phyloP scores from a whole-genome alignment of 2,797 vertebrate genomes.

The Botia kubotai region DNA sequence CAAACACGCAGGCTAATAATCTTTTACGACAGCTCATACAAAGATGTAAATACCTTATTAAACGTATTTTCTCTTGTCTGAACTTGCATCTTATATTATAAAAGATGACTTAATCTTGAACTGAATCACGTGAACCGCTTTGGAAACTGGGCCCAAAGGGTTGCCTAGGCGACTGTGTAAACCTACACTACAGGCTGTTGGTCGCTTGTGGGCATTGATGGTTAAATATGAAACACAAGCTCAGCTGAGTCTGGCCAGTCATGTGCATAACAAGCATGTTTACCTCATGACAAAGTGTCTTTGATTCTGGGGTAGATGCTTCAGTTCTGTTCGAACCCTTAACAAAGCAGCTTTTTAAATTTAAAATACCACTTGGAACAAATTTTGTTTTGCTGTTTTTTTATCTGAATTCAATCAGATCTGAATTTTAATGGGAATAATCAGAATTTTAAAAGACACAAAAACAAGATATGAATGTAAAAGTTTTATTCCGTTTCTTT shows the following conservation, averaged over 20 bases:
- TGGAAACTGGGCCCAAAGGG: slow-evolving; percentile 54
- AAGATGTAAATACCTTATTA: slow-evolving; percentile 58
- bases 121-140: slow-evolving; percentile 51
- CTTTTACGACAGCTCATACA: slow-evolving; percentile 52
- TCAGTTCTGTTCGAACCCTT: neutral
- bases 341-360: no score
- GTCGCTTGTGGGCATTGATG: slow-evolving; percentile 29
- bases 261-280: slow-evolving; percentile 49
- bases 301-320: neutral
- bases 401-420: no score
- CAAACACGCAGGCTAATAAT: slow-evolving; percentile 66
- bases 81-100: slow-evolving; percentile 14
- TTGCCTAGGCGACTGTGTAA: slow-evolving; percentile 70
- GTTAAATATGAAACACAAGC: slow-evolving; percentile 49
- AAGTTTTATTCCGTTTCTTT: slow-evolving; percentile 1
- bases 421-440: no score
- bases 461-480: slow-evolving; percentile 11
- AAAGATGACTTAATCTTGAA: slow-evolving; percentile 23
- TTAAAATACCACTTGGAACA: neutral
- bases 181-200: slow-evolving; percentile 20
- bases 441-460: neutral
- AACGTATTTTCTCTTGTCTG: slow-evolving; percentile 70
- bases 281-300: slow-evolving; percentile 18
- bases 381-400: no score
- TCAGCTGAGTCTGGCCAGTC: slow-evolving; percentile 31